Conservation (phyloP, 2,888 invertebrate genomes). For the Hirtodrosophila histrioides region DNA sequence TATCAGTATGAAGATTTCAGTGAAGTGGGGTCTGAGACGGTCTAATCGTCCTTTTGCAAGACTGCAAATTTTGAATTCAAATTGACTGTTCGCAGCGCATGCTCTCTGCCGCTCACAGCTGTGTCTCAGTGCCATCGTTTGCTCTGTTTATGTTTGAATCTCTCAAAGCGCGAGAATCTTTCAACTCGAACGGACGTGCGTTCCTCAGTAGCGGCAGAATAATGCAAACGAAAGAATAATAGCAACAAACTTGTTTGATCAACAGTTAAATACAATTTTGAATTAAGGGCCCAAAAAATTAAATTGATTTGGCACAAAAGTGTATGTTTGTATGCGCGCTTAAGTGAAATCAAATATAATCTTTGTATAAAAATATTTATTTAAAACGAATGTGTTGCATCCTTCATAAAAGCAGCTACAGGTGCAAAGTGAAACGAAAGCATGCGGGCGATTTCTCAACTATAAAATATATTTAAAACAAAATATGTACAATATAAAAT, state of each 20-base stretch:
- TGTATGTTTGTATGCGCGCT: slow-evolving; percentile 18
- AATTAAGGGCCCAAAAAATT: slow-evolving; percentile 18
- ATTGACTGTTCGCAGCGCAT: slow-evolving; percentile 58
- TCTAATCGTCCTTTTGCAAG: no score
- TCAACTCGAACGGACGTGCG: slow-evolving; percentile 73
- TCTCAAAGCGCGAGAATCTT: slow-evolving; percentile 72
- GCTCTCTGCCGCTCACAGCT: slow-evolving; percentile 52
- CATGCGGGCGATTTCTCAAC: background rate
- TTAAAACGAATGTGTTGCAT: background rate
- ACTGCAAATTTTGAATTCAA: slow-evolving; percentile 3
- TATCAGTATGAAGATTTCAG: no score
- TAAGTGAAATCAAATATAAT: slow-evolving; percentile 6
- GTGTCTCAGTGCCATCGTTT: slow-evolving; percentile 23
- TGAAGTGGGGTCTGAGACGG: no score
- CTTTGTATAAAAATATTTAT: background rate
- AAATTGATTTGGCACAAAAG: slow-evolving; percentile 23
- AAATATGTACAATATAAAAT: background rate
- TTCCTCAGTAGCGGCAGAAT: slow-evolving; percentile 21
- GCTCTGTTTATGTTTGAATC: slow-evolving; percentile 67
- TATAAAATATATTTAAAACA: background rate
- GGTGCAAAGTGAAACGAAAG: slow-evolving; percentile 22
- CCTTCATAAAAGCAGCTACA: slow-evolving; percentile 30
- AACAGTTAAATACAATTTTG: slow-evolving; percentile 2
- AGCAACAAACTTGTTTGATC: slow-evolving; percentile 64
- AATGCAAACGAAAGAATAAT: slow-evolving; percentile 59